phyloP scores from a whole-genome alignment of 2,113 vertebrate species.

The Menura novaehollandiae region DNA sequence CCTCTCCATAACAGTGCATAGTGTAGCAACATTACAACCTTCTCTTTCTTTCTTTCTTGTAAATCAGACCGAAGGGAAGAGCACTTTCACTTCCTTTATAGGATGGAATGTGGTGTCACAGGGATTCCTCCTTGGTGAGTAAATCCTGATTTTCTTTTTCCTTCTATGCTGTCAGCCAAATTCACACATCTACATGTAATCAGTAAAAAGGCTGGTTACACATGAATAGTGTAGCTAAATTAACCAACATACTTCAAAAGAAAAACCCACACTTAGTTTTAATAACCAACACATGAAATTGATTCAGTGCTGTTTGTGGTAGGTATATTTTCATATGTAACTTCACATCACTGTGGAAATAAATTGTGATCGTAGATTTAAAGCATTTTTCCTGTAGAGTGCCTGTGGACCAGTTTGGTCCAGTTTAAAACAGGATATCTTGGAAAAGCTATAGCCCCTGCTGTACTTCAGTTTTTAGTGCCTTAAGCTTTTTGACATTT shows the following conservation, averaged over 20 bases:
- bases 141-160: slow-evolving; percentile 72
- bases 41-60: slow-evolving; percentile 78
- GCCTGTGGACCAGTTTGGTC: background rate
- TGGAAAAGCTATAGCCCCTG: slow-evolving; percentile 21
- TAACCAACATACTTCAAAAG: background rate
- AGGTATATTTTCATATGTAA: background rate
- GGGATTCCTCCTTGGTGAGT: slow-evolving; percentile 79
- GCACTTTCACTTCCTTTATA: slow-evolving; percentile 81
- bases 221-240: background rate
- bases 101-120: slow-evolving; percentile 79
- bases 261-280: background rate
- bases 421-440: background rate
- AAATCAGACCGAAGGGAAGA: slow-evolving; percentile 79
- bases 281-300: background rate
- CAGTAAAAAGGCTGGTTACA: background rate
- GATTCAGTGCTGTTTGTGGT: background rate
- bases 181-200: background rate
- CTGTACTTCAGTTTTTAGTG: background rate
- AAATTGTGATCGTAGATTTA: background rate
- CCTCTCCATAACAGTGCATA: slow-evolving; percentile 54
- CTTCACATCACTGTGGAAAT: background rate
- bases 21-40: slow-evolving; percentile 74
- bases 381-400: background rate
- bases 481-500: background rate
- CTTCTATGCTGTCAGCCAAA: slow-evolving; percentile 54